Evolutionary conservation across 1,140 invertebrate species (phyloP).

Genomic region (Aphaenogaster floridana): DNA sequence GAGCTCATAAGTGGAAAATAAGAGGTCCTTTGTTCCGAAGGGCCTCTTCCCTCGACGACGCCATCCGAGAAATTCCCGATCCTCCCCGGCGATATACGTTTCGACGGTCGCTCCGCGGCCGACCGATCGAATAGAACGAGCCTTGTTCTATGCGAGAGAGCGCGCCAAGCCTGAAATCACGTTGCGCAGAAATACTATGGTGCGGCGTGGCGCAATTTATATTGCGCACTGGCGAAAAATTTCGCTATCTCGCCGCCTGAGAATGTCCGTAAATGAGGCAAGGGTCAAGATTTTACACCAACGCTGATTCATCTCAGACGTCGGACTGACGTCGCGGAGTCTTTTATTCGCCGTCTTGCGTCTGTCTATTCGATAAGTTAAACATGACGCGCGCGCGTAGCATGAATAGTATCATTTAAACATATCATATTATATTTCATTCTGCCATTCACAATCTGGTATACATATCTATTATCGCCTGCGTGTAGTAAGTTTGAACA

Average conservation of each 20-base stretch:
- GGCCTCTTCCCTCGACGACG: constrained; percentile 74
- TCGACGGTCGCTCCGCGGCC: constrained; percentile 52
- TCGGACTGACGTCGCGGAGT: not conserved
- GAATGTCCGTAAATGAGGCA: constrained; percentile 61
- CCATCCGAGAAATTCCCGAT: constrained; percentile 75
- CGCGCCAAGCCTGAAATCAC: constrained; percentile 66
- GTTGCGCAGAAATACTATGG: constrained; percentile 10
- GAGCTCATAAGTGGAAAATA: constrained; percentile 83
- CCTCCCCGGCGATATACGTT: constrained; percentile 71
- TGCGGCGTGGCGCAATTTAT: constrained; percentile 47
- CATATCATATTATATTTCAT: constrained; percentile 19
- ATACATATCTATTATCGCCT: constrained; percentile 6
- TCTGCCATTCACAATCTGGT: constrained; percentile 1
- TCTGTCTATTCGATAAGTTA: constrained; percentile 40
- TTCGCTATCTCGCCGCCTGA: constrained; percentile 49
- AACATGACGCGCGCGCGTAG: not conserved
- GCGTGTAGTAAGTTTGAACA: not conserved
- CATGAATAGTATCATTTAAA: constrained; percentile 27
- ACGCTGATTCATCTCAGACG: constrained; percentile 43
- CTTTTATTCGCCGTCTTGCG: not conserved
- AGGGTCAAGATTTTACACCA: constrained; percentile 46
- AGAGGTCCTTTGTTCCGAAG: constrained; percentile 82
- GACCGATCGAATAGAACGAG: constrained; percentile 67
- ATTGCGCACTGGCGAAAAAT: constrained; percentile 51
- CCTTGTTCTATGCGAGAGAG: constrained; percentile 68